Conservation (phyloP, 2,113 vertebrate species). For the Marmota monax region DNA sequence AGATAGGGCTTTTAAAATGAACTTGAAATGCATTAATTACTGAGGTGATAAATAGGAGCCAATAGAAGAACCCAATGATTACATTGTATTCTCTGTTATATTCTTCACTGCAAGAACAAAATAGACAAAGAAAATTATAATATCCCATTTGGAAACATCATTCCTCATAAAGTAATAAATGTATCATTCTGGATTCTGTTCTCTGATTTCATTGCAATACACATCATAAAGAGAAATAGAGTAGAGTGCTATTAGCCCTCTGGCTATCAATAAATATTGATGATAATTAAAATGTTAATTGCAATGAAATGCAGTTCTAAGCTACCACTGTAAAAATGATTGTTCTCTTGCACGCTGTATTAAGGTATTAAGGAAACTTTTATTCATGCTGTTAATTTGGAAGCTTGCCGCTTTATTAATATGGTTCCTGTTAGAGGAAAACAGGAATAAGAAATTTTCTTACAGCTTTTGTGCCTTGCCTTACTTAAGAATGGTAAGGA, state of each 20-base stretch:
- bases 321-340: not conserved
- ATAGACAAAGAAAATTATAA: slow-evolving; percentile 44
- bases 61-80: slow-evolving; percentile 64
- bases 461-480: not conserved
- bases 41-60: slow-evolving; percentile 61
- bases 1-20: slow-evolving; percentile 54
- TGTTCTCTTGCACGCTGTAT: not conserved
- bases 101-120: not conserved
- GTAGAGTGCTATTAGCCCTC: not conserved
- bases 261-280: not conserved
- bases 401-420: not conserved
- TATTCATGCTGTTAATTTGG: not conserved
- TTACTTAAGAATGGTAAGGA: not conserved
- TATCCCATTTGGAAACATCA: not conserved
- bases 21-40: slow-evolving; percentile 60
- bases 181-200: slow-evolving; percentile 1
- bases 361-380: slow-evolving; percentile 20
- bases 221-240: slow-evolving; percentile 47
- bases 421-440: not conserved
- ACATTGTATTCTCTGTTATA: slow-evolving; percentile 18
- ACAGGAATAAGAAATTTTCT: not conserved
- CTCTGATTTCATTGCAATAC: not conserved
- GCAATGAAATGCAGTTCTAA: not conserved
- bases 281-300: slow-evolving; percentile 63
- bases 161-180: slow-evolving; percentile 5